These are phyloP conservation scores for Xylocampa areola DNA, from an alignment of 2,888 invertebrate genomes.

Conservation along the genomic window DNA sequence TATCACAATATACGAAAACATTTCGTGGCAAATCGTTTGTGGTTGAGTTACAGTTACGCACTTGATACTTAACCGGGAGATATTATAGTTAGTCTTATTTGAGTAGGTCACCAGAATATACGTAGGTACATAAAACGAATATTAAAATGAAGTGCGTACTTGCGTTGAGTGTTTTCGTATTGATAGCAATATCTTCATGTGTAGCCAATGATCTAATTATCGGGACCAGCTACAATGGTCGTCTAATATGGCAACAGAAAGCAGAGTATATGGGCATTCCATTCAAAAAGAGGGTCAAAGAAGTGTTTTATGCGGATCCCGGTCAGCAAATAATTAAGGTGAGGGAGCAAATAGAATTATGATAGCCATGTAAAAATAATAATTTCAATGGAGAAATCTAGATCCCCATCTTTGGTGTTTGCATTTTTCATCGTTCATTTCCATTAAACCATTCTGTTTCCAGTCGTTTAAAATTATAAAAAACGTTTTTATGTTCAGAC, in stretches of 20 bases:
- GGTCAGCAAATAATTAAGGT: slow-evolving; percentile 64
- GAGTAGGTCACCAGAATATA: neutral
- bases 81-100: slow-evolving; percentile 3
- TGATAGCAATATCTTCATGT: slow-evolving; percentile 66
- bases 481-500: too few relatives aligned
- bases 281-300: slow-evolving; percentile 79
- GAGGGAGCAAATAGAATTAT: neutral
- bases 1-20: slow-evolving; percentile 42
- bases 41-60: slow-evolving; percentile 4
- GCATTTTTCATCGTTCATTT: too few relatives aligned
- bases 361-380: neutral
- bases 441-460: too few relatives aligned
- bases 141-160: slow-evolving; percentile 69
- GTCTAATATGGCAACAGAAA: slow-evolving; percentile 74
- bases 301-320: slow-evolving; percentile 76
- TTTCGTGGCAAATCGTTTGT: slow-evolving; percentile 18
- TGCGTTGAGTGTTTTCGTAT: slow-evolving; percentile 60
- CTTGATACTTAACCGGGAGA: slow-evolving; percentile 4
- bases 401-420: too few relatives aligned
- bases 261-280: slow-evolving; percentile 74
- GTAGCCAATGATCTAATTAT: slow-evolving; percentile 71
- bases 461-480: too few relatives aligned
- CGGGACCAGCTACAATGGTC: slow-evolving; percentile 72
- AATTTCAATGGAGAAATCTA: too few relatives aligned
- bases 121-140: slow-evolving; percentile 1